Evolutionary conservation across 2,888 invertebrate genomes (phyloP).

Genomic region (Limulus polyphemus): DNA sequence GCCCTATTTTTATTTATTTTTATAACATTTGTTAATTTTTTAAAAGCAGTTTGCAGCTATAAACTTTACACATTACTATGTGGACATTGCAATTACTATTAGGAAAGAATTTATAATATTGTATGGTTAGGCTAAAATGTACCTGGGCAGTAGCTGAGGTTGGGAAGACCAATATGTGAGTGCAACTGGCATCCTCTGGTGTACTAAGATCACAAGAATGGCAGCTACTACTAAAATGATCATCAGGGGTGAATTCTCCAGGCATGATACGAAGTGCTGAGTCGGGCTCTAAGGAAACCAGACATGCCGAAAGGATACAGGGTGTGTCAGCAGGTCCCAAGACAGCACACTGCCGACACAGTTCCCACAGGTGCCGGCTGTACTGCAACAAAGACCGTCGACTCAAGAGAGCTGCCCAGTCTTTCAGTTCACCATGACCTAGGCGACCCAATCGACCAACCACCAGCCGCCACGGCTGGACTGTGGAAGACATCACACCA

Average conservation of each 20-base stretch:
- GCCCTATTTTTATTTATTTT: background rate
- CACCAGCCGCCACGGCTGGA: conserved; percentile 89
- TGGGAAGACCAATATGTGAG: conserved; percentile 96
- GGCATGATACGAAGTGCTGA: conserved; percentile 75
- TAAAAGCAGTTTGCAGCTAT: background rate
- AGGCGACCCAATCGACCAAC: conserved; percentile 91
- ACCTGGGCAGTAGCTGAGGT: conserved; percentile 90
- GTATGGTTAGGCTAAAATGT: conserved; percentile 21
- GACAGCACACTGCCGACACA: conserved; percentile 75
- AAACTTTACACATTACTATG: background rate
- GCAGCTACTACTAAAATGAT: conserved; percentile 71
- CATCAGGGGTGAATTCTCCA: conserved; percentile 86
- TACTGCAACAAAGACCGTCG: conserved; percentile 77
- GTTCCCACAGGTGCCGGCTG: conserved; percentile 73
- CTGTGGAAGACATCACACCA: conserved; percentile 73
- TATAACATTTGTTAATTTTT: background rate
- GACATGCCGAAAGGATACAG: conserved; percentile 91
- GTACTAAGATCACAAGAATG: conserved; percentile 75
- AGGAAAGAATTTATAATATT: background rate
- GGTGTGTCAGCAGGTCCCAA: conserved; percentile 71
- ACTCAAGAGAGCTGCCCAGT: conserved; percentile 88
- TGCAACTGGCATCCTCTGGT: conserved; percentile 90
- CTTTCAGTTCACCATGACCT: conserved; percentile 94
- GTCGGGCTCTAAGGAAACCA: conserved; percentile 90
- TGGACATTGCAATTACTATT: too few species aligned